Percentiles rank a stretch among this genome's conserved stretches.
These are phyloP conservation scores for Campaea margaritaria DNA, from an alignment of 2,888 invertebrate genomes.

Conservation along the genomic window DNA sequence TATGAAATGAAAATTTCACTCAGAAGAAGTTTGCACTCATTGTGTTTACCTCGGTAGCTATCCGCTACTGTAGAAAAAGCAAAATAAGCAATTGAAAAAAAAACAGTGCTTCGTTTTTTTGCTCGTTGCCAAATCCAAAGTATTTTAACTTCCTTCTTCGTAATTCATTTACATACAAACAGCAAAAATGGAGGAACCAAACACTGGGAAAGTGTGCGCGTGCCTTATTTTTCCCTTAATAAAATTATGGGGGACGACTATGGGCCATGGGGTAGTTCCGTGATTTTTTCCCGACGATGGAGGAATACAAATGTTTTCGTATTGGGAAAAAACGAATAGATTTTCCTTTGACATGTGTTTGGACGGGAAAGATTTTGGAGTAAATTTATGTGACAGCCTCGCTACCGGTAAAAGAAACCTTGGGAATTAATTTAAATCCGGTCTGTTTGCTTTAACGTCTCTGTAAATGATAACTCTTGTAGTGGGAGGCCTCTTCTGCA, in stretches of 20 bases:
- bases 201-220: conserved; percentile 23
- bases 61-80: no score
- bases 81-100: no score
- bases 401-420: not conserved
- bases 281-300: conserved; percentile 35
- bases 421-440: no score
- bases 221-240: conserved; percentile 34
- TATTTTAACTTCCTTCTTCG: no score
- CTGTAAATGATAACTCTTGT: no score
- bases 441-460: no score
- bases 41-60: not conserved
- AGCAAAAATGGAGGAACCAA: conserved; percentile 4
- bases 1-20: no score
- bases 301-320: conserved; percentile 39
- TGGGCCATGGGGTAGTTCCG: conserved; percentile 25
- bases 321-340: conserved; percentile 31
- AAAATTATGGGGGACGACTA: conserved; percentile 36
- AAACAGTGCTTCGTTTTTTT: no score
- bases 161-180: not conserved
- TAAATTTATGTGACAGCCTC: conserved; percentile 15
- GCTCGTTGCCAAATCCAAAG: no score
- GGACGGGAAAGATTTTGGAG: conserved; percentile 9
- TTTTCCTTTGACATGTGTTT: conserved; percentile 34
- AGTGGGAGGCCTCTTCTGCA: no score
- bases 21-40: not conserved